These are phyloP conservation scores for Anolis carolinensis DNA, from an alignment of 2,113 vertebrate genomes.

Conservation along the genomic window DNA sequence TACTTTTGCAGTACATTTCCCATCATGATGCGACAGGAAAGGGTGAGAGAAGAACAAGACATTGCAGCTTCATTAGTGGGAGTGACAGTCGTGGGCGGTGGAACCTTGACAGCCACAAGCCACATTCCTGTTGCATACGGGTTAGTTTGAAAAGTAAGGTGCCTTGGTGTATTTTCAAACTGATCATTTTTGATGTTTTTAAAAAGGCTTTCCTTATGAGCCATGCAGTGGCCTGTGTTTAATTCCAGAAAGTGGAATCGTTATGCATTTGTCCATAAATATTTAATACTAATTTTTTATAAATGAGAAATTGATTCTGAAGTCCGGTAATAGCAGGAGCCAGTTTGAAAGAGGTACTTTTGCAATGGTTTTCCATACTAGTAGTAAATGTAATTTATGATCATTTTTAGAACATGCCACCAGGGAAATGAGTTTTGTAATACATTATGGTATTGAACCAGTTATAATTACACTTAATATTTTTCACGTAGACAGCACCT, in stretches of 20 bases:
- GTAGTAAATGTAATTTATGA: constrained; percentile 63
- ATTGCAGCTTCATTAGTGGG: too few relatives aligned
- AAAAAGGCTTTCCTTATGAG: constrained; percentile 35
- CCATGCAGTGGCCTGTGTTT: constrained; percentile 2
- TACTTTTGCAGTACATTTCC: too few relatives aligned
- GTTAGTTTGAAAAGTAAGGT: background rate
- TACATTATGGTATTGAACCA: constrained; percentile 27
- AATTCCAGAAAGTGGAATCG: constrained; percentile 48
- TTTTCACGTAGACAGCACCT: constrained; percentile 8
- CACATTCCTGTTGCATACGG: background rate
- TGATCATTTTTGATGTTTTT: background rate
- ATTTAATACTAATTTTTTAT: constrained; percentile 61
- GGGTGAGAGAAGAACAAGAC: too few relatives aligned
- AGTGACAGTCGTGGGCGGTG: too few relatives aligned
- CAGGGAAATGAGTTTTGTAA: constrained; percentile 46
- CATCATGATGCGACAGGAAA: too few relatives aligned
- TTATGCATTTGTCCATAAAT: constrained; percentile 52
- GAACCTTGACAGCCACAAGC: background rate
- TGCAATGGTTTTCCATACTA: constrained; percentile 54
- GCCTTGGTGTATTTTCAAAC: constrained; percentile 22
- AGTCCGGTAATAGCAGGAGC: constrained; percentile 40
- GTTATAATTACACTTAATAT: constrained; percentile 23
- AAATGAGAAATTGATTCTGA: constrained; percentile 52
- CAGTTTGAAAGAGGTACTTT: constrained; percentile 49
- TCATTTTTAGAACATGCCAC: constrained; percentile 50